phyloP scores from a whole-genome alignment of 2,113 vertebrate genomes.

The Grammomys dolichurus region DNA sequence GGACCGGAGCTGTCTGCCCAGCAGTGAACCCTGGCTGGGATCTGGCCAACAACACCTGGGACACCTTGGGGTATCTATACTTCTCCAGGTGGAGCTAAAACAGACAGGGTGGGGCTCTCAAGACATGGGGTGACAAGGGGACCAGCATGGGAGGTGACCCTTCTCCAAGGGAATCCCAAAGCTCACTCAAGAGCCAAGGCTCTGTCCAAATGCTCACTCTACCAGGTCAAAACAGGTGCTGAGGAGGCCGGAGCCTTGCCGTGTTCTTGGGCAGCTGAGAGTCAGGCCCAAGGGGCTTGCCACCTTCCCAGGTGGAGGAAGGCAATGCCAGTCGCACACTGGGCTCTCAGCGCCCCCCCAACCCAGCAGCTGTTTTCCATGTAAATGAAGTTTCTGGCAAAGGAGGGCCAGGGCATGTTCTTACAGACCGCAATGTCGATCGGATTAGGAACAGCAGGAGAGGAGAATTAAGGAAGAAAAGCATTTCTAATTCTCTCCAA shows the following conservation, averaged over 20 bases:
- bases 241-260: background rate
- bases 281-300: background rate
- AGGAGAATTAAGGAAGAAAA: conserved; percentile 90
- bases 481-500: conserved; percentile 90
- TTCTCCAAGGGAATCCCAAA: background rate
- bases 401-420: conserved; percentile 84
- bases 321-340: conserved; percentile 45
- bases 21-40: background rate
- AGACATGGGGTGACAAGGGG: background rate
- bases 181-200: background rate
- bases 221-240: background rate
- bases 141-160: background rate
- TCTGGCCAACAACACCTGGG: background rate
- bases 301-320: background rate
- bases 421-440: conserved; percentile 88
- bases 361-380: conserved; percentile 85
- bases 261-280: background rate
- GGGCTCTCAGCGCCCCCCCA: conserved; percentile 74
- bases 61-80: background rate
- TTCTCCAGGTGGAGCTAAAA: background rate
- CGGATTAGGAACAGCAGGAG: conserved; percentile 90
- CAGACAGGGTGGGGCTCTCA: too few species aligned
- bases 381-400: conserved; percentile 88
- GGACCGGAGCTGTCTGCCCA: background rate
- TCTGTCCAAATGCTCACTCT: background rate